These are phyloP conservation scores for Eledone cirrhosa DNA, from an alignment of 2,888 invertebrate species.

Conservation along the genomic window DNA sequence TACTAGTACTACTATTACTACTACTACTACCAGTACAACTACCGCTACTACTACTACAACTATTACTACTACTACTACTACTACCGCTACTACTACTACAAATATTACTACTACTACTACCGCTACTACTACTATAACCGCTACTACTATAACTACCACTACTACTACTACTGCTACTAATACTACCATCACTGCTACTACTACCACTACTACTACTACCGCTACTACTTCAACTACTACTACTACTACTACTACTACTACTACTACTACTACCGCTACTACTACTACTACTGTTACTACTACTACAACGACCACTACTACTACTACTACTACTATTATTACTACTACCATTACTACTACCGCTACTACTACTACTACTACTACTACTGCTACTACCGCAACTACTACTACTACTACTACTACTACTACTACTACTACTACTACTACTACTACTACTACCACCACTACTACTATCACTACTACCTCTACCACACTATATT, in stretches of 20 bases:
- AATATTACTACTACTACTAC: conserved; percentile 4
- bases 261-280: conserved; percentile 28
- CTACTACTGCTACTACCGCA: too few relatives aligned
- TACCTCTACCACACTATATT: too few relatives aligned
- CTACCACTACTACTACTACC: conserved; percentile 25
- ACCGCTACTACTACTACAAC: conserved; percentile 20
- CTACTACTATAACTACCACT: too few relatives aligned
- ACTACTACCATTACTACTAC: background rate
- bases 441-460: conserved; percentile 14
- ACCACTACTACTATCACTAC: background rate
- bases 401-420: too few relatives aligned
- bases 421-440: background rate
- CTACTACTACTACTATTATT: conserved; percentile 22
- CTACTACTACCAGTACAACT: conserved; percentile 21
- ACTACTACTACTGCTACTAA: too few relatives aligned
- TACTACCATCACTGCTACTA: too few relatives aligned
- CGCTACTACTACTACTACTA: conserved; percentile 25
- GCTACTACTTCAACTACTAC: conserved; percentile 28
- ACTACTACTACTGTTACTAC: conserved; percentile 33
- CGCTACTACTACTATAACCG: too few relatives aligned
- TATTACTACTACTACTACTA: too few relatives aligned
- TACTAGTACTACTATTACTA: conserved; percentile 12
- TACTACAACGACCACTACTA: conserved; percentile 31
- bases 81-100: too few relatives aligned
- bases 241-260: conserved; percentile 8